Evolutionary conservation across 2,113 vertebrate species (phyloP).

Genomic region (Laterallus jamaicensis): DNA sequence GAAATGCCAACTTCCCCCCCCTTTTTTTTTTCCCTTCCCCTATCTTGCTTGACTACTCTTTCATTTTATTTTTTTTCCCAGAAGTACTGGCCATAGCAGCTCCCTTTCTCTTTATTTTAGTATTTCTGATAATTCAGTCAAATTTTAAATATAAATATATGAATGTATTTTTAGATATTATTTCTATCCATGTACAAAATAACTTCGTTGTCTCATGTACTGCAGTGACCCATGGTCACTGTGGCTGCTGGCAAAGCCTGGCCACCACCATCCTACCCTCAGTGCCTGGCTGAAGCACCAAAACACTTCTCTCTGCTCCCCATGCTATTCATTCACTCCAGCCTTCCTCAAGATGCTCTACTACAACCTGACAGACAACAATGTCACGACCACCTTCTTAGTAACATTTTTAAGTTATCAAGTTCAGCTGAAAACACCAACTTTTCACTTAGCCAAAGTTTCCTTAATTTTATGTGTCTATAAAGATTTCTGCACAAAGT

Average conservation of each 20-base stretch:
- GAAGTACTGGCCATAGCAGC: neutral
- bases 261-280: neutral
- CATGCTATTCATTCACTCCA: fast-evolving
- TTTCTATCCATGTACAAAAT: neutral
- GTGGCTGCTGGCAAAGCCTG: neutral
- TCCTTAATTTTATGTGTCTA: neutral
- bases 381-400: neutral
- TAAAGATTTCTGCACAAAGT: neutral
- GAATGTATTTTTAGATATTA: neutral
- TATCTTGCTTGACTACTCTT: neutral
- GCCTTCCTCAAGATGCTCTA: neutral
- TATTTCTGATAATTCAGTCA: neutral
- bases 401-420: neutral
- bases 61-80: neutral
- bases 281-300: fast-evolving
- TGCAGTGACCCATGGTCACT: neutral
- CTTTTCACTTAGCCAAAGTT: neutral
- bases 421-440: neutral
- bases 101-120: neutral
- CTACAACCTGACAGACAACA: neutral
- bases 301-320: neutral
- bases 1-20: neutral
- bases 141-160: neutral
- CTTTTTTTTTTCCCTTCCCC: neutral
- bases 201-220: neutral